These are phyloP conservation scores for Mythimna lalbum DNA, from an alignment of 2,888 invertebrate genomes.

Conservation along the genomic window DNA sequence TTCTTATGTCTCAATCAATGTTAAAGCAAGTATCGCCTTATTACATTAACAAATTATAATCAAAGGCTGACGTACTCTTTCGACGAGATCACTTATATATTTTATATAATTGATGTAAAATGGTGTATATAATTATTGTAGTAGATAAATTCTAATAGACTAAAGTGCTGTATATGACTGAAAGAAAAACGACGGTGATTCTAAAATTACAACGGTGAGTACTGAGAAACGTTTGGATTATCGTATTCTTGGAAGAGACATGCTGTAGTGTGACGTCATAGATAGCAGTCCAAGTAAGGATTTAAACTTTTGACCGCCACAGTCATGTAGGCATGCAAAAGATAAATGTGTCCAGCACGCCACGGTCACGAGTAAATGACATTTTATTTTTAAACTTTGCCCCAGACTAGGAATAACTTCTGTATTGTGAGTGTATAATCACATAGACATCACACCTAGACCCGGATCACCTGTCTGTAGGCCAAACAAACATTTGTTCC, in stretches of 20 bases:
- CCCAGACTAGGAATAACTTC: too few relatives aligned
- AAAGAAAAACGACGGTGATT: slow-evolving; percentile 79
- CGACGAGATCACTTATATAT: slow-evolving; percentile 60
- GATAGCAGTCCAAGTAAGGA: neutral
- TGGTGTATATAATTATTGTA: slow-evolving; percentile 64
- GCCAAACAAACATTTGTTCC: too few relatives aligned
- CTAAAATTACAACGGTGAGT: slow-evolving; percentile 66
- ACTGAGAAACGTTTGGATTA: slow-evolving; percentile 31
- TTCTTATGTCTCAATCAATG: slow-evolving; percentile 12
- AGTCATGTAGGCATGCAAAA: too few relatives aligned
- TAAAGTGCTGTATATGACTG: slow-evolving; percentile 77
- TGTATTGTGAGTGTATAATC: too few relatives aligned
- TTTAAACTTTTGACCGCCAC: neutral
- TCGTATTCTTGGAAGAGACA: slow-evolving; percentile 14
- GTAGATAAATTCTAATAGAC: slow-evolving; percentile 61
- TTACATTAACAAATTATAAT: slow-evolving; percentile 36
- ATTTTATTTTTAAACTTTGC: too few relatives aligned
- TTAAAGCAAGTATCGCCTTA: slow-evolving; percentile 56
- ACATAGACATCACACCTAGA: too few relatives aligned
- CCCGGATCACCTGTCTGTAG: too few relatives aligned
- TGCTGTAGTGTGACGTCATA: neutral
- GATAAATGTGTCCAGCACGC: too few relatives aligned
- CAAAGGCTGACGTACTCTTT: slow-evolving; percentile 64
- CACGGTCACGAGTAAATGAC: too few relatives aligned
- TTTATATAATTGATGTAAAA: slow-evolving; percentile 60